Base-by-base conservation (phyloP, 2,888 invertebrate species). In the Dilophus febrilis region DNA sequence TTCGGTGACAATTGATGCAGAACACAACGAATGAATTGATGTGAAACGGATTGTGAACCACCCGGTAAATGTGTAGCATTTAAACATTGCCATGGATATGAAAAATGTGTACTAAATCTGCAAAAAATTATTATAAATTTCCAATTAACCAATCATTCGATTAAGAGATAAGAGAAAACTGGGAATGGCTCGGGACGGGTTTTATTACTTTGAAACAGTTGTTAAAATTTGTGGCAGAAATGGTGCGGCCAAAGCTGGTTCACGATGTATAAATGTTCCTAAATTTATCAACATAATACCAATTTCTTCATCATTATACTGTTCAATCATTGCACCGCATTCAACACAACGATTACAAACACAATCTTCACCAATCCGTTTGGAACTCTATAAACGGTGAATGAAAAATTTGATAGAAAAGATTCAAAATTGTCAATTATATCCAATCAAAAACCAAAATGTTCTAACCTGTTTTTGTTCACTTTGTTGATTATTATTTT, bases 1-100 rank as follows among this genome's bases (percentile, higher is more conserved):
- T 97, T 92, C 0, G 94, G 92, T 1, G 95, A 91, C 40, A 98
- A 68, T 64, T 97, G 94, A 57, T 98, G 97, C 40, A 98, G 70
- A 44, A 91, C 85, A 57, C 95, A 97, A 49, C 98, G 76, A 44
- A 98, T 68, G 66, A 97, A 94, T 65, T 98, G 98, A 58, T 92
- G 82, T 17, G 95, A 95, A 22, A 97, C 92, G 55, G 90, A 91
- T 46, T 88, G 80, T 4, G 88, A 87, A 55, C 92, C 90, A 44
- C 95, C 94, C 1, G 97, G 92, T 47, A 95, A 69, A 46, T 94
- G 86, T 31, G 87, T 74, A 53, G 78, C 80, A 46, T 77, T 81
- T 58, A 87, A 88, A 45, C 72, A 77, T 64, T 91, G 88, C 90
- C 90, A 91, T 18, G 86, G 77, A 61, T 85, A 88, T 54, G 77